phyloP scores from a whole-genome alignment of 2,888 invertebrate genomes.

The Nasonia oneida region DNA sequence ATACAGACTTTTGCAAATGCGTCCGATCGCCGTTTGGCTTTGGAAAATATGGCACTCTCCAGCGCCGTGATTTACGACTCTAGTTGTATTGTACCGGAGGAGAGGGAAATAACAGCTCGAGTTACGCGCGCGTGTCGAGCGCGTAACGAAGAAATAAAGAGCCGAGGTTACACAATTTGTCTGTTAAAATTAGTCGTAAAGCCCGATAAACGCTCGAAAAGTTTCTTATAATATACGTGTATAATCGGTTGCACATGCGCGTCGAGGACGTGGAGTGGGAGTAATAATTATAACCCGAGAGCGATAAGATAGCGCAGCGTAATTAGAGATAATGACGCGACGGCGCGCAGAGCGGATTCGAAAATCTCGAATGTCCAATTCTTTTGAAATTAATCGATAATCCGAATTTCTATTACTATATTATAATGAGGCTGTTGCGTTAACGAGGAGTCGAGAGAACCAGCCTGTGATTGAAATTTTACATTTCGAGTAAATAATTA shows the following conservation, averaged over 20 bases:
- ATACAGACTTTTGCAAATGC: neutral
- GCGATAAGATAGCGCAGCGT: constrained; percentile 44
- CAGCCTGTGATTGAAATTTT: neutral
- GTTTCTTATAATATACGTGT: neutral
- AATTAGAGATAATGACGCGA: constrained; percentile 37
- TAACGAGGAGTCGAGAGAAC: neutral
- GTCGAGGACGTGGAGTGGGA: neutral
- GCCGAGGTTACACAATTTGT: neutral
- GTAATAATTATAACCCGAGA: constrained; percentile 28
- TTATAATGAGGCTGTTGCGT: neutral
- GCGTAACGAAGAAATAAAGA: neutral
- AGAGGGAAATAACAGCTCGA: neutral
- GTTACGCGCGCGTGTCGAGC: neutral
- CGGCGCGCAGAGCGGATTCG: neutral
- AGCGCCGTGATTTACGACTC: neutral
- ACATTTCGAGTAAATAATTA: neutral
- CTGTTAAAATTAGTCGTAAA: neutral
- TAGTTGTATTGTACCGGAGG: neutral
- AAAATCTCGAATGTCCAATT: constrained; percentile 18
- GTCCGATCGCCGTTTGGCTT: neutral
- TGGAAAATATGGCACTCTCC: neutral
- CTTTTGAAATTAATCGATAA: neutral
- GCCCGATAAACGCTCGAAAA: neutral
- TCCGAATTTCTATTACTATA: neutral
- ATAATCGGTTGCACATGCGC: neutral